Conservation (phyloP, 2,113 vertebrate species). For the Natator depressus region DNA sequence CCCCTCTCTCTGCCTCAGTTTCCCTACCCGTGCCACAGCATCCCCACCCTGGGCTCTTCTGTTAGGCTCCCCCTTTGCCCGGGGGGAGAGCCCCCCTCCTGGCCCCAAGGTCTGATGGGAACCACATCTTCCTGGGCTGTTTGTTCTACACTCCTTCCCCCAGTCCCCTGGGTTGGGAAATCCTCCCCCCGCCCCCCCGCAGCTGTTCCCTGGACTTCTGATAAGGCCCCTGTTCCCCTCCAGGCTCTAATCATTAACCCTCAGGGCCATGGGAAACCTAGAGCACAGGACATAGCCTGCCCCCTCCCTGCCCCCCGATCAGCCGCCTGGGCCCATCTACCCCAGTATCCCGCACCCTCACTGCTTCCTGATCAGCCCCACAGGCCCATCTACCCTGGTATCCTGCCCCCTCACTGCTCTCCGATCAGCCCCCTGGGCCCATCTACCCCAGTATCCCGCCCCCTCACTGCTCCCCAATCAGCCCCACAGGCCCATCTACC, state of each 20-base stretch:
- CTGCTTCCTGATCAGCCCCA: too few relatives aligned
- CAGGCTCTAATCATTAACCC: background rate
- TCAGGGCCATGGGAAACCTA: background rate
- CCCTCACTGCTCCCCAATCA: background rate
- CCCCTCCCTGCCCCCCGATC: background rate
- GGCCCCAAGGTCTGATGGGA: background rate
- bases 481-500: too few relatives aligned
- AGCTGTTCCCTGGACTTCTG: background rate
- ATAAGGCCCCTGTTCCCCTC: background rate
- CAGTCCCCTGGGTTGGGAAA: background rate
- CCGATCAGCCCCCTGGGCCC: too few relatives aligned
- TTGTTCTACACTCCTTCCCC: background rate
- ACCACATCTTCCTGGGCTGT: background rate
- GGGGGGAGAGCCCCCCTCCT: too few relatives aligned
- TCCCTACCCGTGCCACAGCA: background rate
- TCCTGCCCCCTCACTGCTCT: too few relatives aligned
- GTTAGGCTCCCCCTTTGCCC: background rate
- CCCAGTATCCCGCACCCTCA: too few relatives aligned
- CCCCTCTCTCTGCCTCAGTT: background rate
- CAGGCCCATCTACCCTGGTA: too few relatives aligned
- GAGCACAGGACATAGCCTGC: background rate
- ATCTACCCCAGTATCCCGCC: background rate
- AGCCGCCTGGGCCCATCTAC: too few relatives aligned
- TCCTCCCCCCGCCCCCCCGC: too few relatives aligned
- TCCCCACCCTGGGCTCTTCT: background rate